These are phyloP conservation scores for Atherinomorus stipes DNA, from an alignment of 2,113 vertebrate genomes.

Conservation along the genomic window DNA sequence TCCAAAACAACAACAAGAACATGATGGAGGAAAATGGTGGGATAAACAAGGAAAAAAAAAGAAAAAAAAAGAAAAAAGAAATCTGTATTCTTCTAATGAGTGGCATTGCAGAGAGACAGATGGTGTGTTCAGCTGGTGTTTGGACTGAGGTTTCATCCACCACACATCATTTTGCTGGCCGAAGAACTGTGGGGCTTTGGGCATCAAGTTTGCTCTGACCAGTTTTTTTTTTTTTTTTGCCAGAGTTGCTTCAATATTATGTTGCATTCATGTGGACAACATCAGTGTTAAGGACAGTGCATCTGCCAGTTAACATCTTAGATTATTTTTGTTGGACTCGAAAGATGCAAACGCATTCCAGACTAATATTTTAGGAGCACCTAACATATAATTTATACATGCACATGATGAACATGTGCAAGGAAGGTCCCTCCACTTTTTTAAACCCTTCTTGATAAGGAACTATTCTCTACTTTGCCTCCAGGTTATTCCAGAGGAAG, in stretches of 20 bases:
- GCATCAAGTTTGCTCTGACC: slow-evolving; percentile 43
- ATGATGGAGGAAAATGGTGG: slow-evolving; percentile 7
- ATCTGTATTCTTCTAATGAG: slow-evolving; percentile 58
- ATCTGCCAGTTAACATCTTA: slow-evolving; percentile 12
- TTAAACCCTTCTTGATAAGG: slow-evolving; percentile 33
- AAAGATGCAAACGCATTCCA: slow-evolving; percentile 8
- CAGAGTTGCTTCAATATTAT: slow-evolving; percentile 30
- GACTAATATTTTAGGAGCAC: not conserved
- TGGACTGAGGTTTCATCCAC: slow-evolving; percentile 57
- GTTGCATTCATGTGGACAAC: slow-evolving; percentile 17
- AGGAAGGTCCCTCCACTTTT: slow-evolving; percentile 29
- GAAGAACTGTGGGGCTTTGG: slow-evolving; percentile 35
- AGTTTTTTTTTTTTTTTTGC: slow-evolving; percentile 31
- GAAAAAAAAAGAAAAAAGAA: slow-evolving; percentile 56
- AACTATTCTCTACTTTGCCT: slow-evolving; percentile 26
- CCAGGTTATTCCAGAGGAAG: slow-evolving; percentile 9
- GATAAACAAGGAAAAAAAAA: slow-evolving; percentile 39
- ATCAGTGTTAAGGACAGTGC: not conserved
- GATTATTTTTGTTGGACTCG: not conserved
- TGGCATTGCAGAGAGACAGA: slow-evolving; percentile 65
- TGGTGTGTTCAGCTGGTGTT: slow-evolving; percentile 71
- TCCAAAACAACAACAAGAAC: slow-evolving; percentile 19
- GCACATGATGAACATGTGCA: no score
- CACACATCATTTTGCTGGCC: slow-evolving; percentile 63
- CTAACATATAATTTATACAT: not conserved